These are phyloP conservation scores for Xyrichtys novacula DNA, from an alignment of 2,797 vertebrate species.

Conservation along the genomic window DNA sequence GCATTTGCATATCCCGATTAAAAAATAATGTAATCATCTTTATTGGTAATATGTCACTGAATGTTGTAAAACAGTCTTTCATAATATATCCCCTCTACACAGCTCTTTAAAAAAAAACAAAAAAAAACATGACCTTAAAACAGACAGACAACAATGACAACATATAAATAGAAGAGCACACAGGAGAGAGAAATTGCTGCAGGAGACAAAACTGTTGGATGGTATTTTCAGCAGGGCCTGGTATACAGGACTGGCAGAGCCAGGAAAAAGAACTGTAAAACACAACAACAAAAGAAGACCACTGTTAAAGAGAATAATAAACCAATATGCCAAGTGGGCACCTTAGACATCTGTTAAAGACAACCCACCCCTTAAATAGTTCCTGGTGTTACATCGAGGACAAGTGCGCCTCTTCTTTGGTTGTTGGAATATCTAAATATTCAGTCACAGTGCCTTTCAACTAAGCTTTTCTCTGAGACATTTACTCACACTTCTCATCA, in stretches of 20 bases:
- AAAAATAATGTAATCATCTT: slow-evolving; percentile 5
- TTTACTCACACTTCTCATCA: neutral
- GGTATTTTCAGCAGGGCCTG: slow-evolving; percentile 99
- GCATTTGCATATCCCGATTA: slow-evolving; percentile 26
- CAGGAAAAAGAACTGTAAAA: slow-evolving; percentile 99
- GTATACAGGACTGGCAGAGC: slow-evolving; percentile 99
- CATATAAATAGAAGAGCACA: slow-evolving; percentile 91
- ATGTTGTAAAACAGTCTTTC: slow-evolving; percentile 35
- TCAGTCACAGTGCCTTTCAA: neutral
- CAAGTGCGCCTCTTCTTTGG: slow-evolving; percentile 5
- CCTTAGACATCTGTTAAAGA: slow-evolving; percentile 63
- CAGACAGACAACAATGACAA: slow-evolving; percentile 89
- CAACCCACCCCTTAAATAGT: slow-evolving; percentile 19
- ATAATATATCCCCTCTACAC: slow-evolving; percentile 48
- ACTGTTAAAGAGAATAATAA: slow-evolving; percentile 96
- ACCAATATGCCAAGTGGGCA: slow-evolving; percentile 90
- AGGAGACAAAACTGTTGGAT: slow-evolving; percentile 98
- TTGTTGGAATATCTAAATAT: slow-evolving; percentile 1
- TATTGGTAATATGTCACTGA: slow-evolving; percentile 31
- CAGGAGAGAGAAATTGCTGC: slow-evolving; percentile 98
- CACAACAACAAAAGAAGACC: slow-evolving; percentile 99
- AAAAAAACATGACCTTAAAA: slow-evolving; percentile 84
- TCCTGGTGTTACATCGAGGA: neutral
- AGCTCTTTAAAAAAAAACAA: slow-evolving; percentile 58
- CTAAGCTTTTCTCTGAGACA: neutral